These are phyloP conservation scores for Trachelus troglodyta DNA, from an alignment of 2,888 invertebrate species.

Conservation along the genomic window DNA sequence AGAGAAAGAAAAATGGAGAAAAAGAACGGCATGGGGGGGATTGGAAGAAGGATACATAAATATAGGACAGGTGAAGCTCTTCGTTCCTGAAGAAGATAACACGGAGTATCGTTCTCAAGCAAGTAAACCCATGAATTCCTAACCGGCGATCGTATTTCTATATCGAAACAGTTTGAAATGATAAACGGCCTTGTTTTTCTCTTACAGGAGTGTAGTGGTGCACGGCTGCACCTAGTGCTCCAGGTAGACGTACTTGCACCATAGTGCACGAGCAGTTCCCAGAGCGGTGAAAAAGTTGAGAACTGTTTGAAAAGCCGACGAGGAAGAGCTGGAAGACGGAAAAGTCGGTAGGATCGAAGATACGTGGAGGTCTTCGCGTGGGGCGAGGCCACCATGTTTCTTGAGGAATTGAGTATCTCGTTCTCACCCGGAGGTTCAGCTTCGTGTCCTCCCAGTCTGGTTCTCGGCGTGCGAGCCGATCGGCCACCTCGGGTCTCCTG, in stretches of 20 bases:
- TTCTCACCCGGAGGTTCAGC: slow-evolving; percentile 21
- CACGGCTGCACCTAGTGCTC: neutral
- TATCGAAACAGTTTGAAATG: neutral
- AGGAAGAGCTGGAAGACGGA: neutral
- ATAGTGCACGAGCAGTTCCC: neutral
- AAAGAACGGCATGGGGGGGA: slow-evolving; percentile 33
- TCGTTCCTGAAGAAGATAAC: slow-evolving; percentile 36
- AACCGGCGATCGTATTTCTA: neutral
- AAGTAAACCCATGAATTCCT: slow-evolving; percentile 2
- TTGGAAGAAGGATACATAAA: slow-evolving; percentile 41
- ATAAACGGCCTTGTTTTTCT: neutral
- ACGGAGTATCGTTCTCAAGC: slow-evolving; percentile 21
- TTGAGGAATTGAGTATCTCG: slow-evolving; percentile 26
- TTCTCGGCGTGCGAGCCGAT: slow-evolving; percentile 50
- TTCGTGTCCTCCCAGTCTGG: slow-evolving; percentile 34
- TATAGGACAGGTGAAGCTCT: slow-evolving; percentile 44
- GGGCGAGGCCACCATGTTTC: slow-evolving; percentile 65
- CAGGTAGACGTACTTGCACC: neutral
- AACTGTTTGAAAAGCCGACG: neutral
- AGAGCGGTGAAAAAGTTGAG: too few relatives aligned
- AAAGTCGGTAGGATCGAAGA: neutral
- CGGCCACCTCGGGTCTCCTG: slow-evolving; percentile 63
- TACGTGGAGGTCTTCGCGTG: slow-evolving; percentile 63
- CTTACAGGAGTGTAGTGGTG: neutral
- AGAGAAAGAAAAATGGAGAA: slow-evolving; percentile 21